Evolutionary conservation across 1,140 invertebrate genomes (phyloP).

Genomic region (Leptoteleia sp.): DNA sequence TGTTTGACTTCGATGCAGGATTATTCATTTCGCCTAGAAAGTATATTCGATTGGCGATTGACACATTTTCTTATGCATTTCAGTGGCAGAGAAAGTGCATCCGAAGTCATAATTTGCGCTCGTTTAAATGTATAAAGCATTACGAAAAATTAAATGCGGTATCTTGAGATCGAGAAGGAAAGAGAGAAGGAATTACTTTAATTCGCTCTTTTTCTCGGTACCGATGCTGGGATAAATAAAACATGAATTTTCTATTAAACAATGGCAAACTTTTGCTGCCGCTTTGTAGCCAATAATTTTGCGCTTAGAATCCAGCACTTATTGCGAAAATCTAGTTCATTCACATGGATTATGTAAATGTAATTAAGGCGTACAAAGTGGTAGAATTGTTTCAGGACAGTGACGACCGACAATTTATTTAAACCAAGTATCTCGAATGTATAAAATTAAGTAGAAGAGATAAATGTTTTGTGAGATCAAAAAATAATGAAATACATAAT

Average conservation of each 20-base stretch:
- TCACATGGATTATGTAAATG: constrained; percentile 51
- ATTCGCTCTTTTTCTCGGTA: background rate
- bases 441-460: constrained; percentile 4
- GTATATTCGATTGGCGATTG: constrained; percentile 36
- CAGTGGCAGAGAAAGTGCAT: constrained; percentile 60
- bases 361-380: constrained; percentile 53
- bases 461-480: constrained; percentile 6
- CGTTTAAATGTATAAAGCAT: constrained; percentile 10
- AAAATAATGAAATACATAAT: no score
- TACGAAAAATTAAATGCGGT: constrained; percentile 19
- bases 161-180: no score
- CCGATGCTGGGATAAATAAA: background rate
- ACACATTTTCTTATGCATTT: constrained; percentile 51
- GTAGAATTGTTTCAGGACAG: constrained; percentile 25
- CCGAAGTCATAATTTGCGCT: constrained; percentile 28
- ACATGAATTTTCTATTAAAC: constrained; percentile 5
- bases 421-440: constrained; percentile 23
- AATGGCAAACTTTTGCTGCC: background rate
- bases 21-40: constrained; percentile 42
- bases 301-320: background rate
- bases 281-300: constrained; percentile 15
- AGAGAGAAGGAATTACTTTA: background rate
- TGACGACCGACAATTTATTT: constrained; percentile 22
- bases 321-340: constrained; percentile 19
- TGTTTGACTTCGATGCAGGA: constrained; percentile 18